phyloP scores from a whole-genome alignment of 1,140 invertebrate species.

The Latrodectus geometricus region DNA sequence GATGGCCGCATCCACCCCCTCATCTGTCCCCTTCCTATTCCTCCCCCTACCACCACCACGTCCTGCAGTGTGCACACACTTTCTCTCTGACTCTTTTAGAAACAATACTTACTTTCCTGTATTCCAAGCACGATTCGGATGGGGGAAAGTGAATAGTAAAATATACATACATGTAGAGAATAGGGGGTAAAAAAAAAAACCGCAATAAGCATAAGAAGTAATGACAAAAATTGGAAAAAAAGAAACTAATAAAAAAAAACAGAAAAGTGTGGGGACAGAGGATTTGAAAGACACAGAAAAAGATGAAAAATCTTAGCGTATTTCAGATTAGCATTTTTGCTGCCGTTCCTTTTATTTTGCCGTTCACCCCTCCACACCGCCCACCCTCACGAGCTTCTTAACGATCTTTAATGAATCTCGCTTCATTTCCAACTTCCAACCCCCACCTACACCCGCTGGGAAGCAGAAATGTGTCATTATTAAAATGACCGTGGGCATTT shows the following conservation, averaged over 20 bases:
- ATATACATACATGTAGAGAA: constrained; percentile 17
- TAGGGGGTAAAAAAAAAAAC: constrained; percentile 14
- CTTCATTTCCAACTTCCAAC: constrained; percentile 52
- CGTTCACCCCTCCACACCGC: background rate
- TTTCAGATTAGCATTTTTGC: constrained; percentile 59
- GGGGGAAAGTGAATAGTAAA: constrained; percentile 5
- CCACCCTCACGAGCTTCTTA: constrained; percentile 35
- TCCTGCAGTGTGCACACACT: background rate
- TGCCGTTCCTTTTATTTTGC: constrained; percentile 1
- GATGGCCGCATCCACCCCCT: constrained; percentile 26
- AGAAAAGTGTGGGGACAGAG: constrained; percentile 12
- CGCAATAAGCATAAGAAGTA: constrained; percentile 51
- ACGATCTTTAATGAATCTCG: constrained; percentile 60
- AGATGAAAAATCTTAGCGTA: constrained; percentile 58
- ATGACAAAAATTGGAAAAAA: constrained; percentile 49
- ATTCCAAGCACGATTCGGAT: constrained; percentile 41
- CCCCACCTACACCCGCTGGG: constrained; percentile 28
- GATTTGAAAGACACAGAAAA: constrained; percentile 56
- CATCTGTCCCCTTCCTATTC: background rate
- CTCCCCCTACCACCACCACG: background rate
- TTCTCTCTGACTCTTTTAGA: constrained; percentile 26
- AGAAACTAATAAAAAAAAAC: constrained; percentile 10
- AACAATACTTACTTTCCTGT: constrained; percentile 46
- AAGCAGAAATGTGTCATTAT: constrained; percentile 60
- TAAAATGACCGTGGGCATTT: constrained; percentile 59